These are phyloP conservation scores for Microctonus hyperodae DNA, from an alignment of 2,888 invertebrate genomes.

Conservation along the genomic window DNA sequence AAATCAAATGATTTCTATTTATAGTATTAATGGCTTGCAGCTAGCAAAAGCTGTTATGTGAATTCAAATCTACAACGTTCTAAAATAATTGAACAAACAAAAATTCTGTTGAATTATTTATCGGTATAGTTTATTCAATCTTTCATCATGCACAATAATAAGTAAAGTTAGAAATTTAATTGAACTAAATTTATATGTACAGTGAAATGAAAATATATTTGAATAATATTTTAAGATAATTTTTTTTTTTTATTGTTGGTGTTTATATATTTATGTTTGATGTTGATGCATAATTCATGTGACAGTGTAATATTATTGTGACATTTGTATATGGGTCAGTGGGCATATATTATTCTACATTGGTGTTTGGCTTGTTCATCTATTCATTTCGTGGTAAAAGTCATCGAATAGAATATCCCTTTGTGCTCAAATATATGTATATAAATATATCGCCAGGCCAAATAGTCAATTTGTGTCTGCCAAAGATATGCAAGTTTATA, in stretches of 20 bases:
- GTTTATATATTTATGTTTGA: neutral
- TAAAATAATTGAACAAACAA: conserved; percentile 15
- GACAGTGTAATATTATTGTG: neutral
- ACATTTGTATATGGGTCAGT: conserved; percentile 49
- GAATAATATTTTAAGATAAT: neutral
- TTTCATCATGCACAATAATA: too few species aligned
- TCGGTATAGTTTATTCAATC: too few species aligned
- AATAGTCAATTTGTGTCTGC: conserved; percentile 26
- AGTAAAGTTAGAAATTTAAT: too few species aligned
- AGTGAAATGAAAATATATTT: too few species aligned
- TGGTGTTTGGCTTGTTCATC: conserved; percentile 21
- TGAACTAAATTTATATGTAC: too few species aligned
- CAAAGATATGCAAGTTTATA: neutral
- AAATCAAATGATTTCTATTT: conserved; percentile 59
- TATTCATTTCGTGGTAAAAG: conserved; percentile 22
- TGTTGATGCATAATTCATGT: neutral
- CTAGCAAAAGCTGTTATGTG: conserved; percentile 47
- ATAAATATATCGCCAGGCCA: conserved; percentile 26
- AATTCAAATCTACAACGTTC: neutral
- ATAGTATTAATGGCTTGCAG: conserved; percentile 48
- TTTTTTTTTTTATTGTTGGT: neutral
- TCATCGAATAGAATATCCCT: conserved; percentile 30
- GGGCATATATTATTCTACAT: conserved; percentile 36
- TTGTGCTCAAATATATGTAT: conserved; percentile 33
- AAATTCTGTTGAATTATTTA: too few species aligned